These are phyloP conservation scores for Dermochelys coriacea DNA, from an alignment of 2,797 vertebrate species.

Conservation along the genomic window DNA sequence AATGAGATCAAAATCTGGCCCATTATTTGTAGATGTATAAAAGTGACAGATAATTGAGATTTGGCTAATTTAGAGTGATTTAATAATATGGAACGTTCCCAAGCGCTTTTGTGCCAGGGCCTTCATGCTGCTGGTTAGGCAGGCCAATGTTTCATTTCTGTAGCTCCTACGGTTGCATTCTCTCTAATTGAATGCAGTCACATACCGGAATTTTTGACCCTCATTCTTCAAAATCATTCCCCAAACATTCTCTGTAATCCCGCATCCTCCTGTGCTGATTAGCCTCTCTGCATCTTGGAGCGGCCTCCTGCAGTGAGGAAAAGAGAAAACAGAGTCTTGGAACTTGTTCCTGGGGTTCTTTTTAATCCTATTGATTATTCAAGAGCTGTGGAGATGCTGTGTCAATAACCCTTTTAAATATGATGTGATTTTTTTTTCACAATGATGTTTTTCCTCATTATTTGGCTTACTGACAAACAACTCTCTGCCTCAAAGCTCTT, in stretches of 20 bases:
- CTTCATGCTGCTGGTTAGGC: neutral
- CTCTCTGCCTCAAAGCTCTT: fast-evolving
- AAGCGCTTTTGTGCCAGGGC: fast-evolving
- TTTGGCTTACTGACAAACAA: neutral
- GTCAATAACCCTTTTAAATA: neutral
- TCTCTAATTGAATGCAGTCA: conserved; percentile 8
- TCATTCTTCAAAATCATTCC: neutral
- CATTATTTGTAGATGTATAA: neutral
- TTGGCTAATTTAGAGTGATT: neutral
- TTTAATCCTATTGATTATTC: neutral
- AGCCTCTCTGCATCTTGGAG: neutral
- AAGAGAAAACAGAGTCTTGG: neutral
- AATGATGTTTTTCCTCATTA: neutral
- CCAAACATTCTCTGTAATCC: neutral
- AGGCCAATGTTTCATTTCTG: neutral
- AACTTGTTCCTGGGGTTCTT: neutral
- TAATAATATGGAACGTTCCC: neutral
- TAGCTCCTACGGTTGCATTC: conserved; percentile 17
- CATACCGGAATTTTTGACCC: neutral
- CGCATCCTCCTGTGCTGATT: neutral
- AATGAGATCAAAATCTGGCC: neutral
- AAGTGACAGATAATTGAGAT: fast-evolving
- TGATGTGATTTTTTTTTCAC: neutral
- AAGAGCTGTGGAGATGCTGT: neutral
- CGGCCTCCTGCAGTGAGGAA: neutral